Conservation (phyloP, 1,140 invertebrate genomes). For the Drosophila navojoa region DNA sequence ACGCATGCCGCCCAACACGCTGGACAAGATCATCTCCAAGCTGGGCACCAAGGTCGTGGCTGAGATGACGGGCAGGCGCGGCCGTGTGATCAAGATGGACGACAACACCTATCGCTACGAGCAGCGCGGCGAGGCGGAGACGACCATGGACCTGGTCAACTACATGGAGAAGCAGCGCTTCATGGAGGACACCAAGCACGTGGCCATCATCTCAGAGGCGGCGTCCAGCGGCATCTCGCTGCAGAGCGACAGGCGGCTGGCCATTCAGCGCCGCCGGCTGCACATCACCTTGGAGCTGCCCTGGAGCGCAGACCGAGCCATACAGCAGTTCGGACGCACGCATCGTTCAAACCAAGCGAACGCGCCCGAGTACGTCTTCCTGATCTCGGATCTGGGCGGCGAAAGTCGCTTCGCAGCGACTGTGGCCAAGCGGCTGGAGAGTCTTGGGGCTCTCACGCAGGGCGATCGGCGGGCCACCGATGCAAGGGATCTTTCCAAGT, state of each 20-base stretch:
- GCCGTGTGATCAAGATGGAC: conserved; percentile 95
- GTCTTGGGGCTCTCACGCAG: conserved; percentile 96
- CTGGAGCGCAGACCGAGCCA: conserved; percentile 99
- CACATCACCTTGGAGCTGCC: conserved; percentile 99
- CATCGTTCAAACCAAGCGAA: conserved; percentile 93
- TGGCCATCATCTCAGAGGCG: conserved; percentile 99
- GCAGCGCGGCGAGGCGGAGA: conserved; percentile 95
- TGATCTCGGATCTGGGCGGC: conserved; percentile 98
- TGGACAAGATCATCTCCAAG: conserved; percentile 99
- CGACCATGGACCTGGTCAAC: conserved; percentile 97
- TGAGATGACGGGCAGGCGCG: conserved; percentile 99
- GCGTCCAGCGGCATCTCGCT: conserved; percentile 98
- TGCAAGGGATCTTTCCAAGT: conserved; percentile 95
- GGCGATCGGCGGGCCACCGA: conserved; percentile 98
- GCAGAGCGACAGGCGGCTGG: conserved; percentile 90
- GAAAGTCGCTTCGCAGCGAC: conserved; percentile 88
- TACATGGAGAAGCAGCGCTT: conserved; percentile 94
- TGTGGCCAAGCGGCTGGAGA: conserved; percentile 97
- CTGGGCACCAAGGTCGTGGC: conserved; percentile 94
- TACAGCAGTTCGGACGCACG: conserved; percentile 98
- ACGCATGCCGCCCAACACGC: conserved; percentile 96
- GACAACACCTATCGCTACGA: conserved; percentile 95
- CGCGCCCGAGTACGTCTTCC: conserved; percentile 98
- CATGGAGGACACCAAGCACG: conserved; percentile 98
- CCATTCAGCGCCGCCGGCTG: conserved; percentile 93